These are phyloP conservation scores for Dendrolimus houi DNA, from an alignment of 2,888 invertebrate genomes.

Conservation along the genomic window DNA sequence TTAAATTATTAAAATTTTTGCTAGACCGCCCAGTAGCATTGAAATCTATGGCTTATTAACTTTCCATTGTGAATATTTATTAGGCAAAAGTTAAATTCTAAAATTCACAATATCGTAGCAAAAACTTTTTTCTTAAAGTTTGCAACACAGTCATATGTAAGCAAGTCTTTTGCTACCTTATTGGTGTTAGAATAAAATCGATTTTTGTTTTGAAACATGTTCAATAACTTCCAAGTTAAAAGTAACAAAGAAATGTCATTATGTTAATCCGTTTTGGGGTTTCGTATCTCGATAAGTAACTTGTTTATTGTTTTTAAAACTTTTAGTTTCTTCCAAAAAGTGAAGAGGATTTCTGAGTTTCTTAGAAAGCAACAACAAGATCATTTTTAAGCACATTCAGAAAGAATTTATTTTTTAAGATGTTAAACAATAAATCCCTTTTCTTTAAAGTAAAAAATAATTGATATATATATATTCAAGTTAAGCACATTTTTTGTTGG, in stretches of 20 bases:
- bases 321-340: slow-evolving; percentile 15
- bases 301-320: slow-evolving; percentile 36
- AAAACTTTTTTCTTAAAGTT: too few relatives aligned
- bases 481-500: too few relatives aligned
- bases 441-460: too few relatives aligned
- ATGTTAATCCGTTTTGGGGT: slow-evolving; percentile 53
- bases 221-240: background rate
- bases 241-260: slow-evolving; percentile 54
- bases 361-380: slow-evolving; percentile 2
- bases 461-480: too few relatives aligned
- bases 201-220: too few relatives aligned
- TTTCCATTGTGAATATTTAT: slow-evolving; percentile 46
- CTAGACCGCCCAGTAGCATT: slow-evolving; percentile 60
- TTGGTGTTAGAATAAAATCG: too few relatives aligned
- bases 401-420: background rate
- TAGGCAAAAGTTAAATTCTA: slow-evolving; percentile 53
- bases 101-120: slow-evolving; percentile 8
- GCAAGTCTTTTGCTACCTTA: too few relatives aligned
- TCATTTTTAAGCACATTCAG: background rate
- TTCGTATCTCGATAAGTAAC: slow-evolving; percentile 16
- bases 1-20: slow-evolving; percentile 23
- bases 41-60: slow-evolving; percentile 35
- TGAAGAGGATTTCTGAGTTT: slow-evolving; percentile 13
- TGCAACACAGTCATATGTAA: too few relatives aligned
- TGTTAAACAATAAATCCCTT: background rate